Evolutionary conservation across 2,113 vertebrate species (phyloP).

Genomic region (Euleptes europaea): DNA sequence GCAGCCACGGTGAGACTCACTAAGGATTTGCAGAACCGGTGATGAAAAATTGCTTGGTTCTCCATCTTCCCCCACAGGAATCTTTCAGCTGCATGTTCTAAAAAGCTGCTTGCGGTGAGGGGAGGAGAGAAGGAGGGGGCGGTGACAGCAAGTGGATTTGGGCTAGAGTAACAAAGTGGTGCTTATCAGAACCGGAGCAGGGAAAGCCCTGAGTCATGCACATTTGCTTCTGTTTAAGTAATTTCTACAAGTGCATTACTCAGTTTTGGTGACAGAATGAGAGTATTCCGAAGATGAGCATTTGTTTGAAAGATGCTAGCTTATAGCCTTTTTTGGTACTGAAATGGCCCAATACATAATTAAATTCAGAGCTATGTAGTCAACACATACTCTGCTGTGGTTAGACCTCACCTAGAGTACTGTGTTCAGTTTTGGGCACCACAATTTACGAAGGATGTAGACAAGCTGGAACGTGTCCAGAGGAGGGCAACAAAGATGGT

Average conservation of each 20-base stretch:
- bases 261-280: background rate
- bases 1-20: constrained; percentile 36
- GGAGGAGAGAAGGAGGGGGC: background rate
- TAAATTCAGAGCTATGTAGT: background rate
- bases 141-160: background rate
- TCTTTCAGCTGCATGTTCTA: background rate
- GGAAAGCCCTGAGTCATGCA: background rate
- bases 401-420: too few relatives aligned
- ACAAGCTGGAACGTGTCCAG: too few relatives aligned
- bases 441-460: too few relatives aligned
- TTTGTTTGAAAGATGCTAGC: background rate
- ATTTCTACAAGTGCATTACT: background rate
- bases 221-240: background rate
- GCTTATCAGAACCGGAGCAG: background rate
- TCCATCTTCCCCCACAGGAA: background rate
- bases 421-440: too few relatives aligned
- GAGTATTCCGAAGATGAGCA: background rate
- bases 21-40: constrained; percentile 13
- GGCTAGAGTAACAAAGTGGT: background rate
- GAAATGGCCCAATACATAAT: background rate
- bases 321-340: background rate
- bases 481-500: too few relatives aligned
- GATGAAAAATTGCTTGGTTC: constrained; percentile 35
- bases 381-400: too few relatives aligned
- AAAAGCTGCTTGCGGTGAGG: background rate